Conservation (phyloP, 2,888 invertebrate species). For the Drosophila nigricruria region DNA sequence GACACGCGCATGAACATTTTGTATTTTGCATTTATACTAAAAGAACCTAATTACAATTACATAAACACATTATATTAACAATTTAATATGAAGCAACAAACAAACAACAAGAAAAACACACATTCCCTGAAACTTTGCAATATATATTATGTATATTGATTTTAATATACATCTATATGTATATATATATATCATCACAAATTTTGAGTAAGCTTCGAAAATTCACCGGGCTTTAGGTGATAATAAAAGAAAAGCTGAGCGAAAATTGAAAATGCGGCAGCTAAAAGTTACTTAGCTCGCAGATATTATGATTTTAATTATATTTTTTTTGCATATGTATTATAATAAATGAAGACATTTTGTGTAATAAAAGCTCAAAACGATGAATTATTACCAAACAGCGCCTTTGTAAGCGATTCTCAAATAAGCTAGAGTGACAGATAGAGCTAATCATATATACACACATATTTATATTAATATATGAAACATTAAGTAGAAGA, state of each 20-base stretch:
- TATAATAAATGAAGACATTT: constrained; percentile 18
- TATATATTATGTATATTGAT: no score
- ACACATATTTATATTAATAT: neutral
- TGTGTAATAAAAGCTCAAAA: constrained; percentile 11
- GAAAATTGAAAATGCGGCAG: constrained; percentile 29
- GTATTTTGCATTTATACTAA: constrained; percentile 64
- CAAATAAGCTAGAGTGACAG: neutral
- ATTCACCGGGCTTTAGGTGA: neutral
- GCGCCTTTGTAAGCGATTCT: neutral
- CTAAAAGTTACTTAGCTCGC: constrained; percentile 33
- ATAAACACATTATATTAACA: constrained; percentile 27
- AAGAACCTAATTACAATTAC: constrained; percentile 47
- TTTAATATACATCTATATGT: constrained; percentile 4
- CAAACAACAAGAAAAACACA: constrained; percentile 10
- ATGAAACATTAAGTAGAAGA: neutral
- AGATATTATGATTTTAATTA: neutral
- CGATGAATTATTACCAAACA: neutral
- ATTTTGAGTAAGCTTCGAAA: constrained; percentile 8
- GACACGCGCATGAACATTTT: constrained; percentile 48
- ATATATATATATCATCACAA: constrained; percentile 13
- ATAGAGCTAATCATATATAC: neutral
- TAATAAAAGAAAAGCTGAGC: constrained; percentile 1
- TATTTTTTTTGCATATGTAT: constrained; percentile 9
- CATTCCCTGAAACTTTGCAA: constrained; percentile 45
- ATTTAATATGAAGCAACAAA: neutral